phyloP scores from a whole-genome alignment of 2,113 vertebrate species.

The Axis porcinus region DNA sequence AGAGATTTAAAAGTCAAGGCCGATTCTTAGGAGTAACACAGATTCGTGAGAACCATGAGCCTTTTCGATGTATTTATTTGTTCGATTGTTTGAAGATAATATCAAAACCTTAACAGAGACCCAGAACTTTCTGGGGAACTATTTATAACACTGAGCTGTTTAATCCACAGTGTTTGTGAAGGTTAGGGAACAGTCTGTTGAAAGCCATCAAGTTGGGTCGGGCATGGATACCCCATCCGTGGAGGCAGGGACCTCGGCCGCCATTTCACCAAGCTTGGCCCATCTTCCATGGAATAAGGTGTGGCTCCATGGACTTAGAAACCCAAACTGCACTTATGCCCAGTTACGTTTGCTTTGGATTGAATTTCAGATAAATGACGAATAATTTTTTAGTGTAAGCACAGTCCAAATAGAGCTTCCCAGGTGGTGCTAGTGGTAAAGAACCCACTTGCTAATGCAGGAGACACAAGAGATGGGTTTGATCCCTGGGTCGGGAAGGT shows the following conservation, averaged over 20 bases:
- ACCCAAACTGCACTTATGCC: not conserved
- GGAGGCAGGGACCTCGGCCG: not conserved
- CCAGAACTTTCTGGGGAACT: not conserved
- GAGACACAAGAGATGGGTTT: not conserved
- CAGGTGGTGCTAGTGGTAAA: not conserved
- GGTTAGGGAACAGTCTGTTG: not conserved
- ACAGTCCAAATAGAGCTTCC: not conserved
- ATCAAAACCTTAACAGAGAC: not conserved
- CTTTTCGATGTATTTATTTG: not conserved
- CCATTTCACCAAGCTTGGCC: not conserved
- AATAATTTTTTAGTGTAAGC: not conserved
- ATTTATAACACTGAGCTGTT: constrained; percentile 6
- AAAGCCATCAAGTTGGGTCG: not conserved
- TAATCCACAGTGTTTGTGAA: not conserved
- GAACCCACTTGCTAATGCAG: not conserved
- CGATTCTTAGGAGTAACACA: not conserved
- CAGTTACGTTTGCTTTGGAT: not conserved
- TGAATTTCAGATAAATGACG: not conserved
- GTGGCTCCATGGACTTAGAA: not conserved
- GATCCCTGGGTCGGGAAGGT: not conserved
- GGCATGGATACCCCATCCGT: not conserved
- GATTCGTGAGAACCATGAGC: no score
- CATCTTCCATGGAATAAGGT: not conserved
- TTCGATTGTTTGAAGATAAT: not conserved
- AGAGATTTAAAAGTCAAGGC: not conserved